A percentile compares a stretch with the other conserved stretches of the same genome.
Evolutionary conservation across 2,888 invertebrate genomes (phyloP).

Genomic region (Epirrhoe alternata): DNA sequence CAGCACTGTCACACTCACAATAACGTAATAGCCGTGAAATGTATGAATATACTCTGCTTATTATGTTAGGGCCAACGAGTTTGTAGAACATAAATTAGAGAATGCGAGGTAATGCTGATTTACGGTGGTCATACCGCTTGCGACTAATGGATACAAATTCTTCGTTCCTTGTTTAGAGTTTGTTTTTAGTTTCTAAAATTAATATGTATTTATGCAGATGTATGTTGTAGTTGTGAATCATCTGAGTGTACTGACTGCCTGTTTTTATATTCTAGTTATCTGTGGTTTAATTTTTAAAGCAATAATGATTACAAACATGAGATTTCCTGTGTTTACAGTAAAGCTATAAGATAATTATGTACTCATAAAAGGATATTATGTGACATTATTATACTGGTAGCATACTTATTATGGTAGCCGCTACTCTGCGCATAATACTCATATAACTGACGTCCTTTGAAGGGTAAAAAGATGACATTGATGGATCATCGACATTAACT

Average conservation of each 20-base stretch:
- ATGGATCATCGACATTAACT: conserved; percentile 64
- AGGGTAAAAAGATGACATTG: conserved; percentile 63
- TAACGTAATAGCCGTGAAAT: conserved; percentile 52
- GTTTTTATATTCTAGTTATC: not conserved
- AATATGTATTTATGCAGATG: conserved; percentile 2
- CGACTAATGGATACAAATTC: conserved; percentile 28
- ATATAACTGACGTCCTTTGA: conserved; percentile 43
- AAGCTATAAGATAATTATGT: not conserved
- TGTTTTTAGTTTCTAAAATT: conserved; percentile 11
- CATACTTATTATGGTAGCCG: too few species aligned
- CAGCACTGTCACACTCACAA: conserved; percentile 47
- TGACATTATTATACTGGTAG: conserved; percentile 14
- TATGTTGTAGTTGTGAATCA: not conserved
- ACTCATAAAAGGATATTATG: not conserved
- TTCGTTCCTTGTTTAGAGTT: conserved; percentile 20
- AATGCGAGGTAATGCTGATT: conserved; percentile 46
- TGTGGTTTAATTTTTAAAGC: not conserved
- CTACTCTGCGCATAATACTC: conserved; percentile 12
- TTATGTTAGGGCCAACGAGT: conserved; percentile 40
- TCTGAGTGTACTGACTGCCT: not conserved
- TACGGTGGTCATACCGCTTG: conserved; percentile 34
- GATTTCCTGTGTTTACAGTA: not conserved
- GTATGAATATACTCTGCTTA: conserved; percentile 56
- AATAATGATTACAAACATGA: not conserved
- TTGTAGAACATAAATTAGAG: conserved; percentile 48